Percentiles rank a stretch among this genome's conserved stretches.
These are phyloP conservation scores for Gastrophryne carolinensis DNA, from an alignment of 2,797 vertebrate species.

Conservation along the genomic window DNA sequence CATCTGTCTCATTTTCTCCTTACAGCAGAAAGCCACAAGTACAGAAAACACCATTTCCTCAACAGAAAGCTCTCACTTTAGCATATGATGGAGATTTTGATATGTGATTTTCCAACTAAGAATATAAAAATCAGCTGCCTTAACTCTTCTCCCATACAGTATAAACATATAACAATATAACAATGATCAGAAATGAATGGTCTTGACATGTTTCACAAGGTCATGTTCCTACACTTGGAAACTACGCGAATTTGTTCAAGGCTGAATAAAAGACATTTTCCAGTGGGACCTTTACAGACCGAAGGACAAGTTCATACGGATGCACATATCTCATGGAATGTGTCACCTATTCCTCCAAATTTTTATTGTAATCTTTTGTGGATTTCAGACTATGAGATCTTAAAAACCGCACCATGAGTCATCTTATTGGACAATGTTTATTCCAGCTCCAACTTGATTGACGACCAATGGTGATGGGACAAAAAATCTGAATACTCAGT, in stretches of 20 bases:
- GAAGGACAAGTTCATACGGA: background rate
- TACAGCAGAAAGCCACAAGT: slow-evolving; percentile 83
- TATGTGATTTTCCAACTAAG: slow-evolving; percentile 81
- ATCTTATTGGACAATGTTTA: background rate
- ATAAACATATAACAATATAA: too few relatives aligned
- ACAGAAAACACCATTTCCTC: slow-evolving; percentile 81
- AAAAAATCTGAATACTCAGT: background rate
- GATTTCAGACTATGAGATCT: background rate
- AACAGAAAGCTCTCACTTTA: slow-evolving; percentile 93
- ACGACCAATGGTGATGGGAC: background rate
- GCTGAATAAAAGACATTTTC: background rate
- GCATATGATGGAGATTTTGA: slow-evolving; percentile 94
- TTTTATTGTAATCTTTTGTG: background rate
- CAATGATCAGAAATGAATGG: too few relatives aligned
- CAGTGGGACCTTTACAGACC: background rate
- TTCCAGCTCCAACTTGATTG: background rate
- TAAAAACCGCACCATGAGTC: background rate
- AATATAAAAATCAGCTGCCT: slow-evolving; percentile 76
- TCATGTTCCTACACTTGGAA: too few relatives aligned
- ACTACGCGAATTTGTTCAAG: background rate
- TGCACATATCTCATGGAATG: background rate
- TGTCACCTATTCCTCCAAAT: too few relatives aligned
- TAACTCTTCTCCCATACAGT: slow-evolving; percentile 61
- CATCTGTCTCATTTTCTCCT: slow-evolving; percentile 53
- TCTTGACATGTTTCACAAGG: too few relatives aligned